Base-by-base conservation (phyloP, 2,888 invertebrate species). In the Dilophus febrilis region DNA sequence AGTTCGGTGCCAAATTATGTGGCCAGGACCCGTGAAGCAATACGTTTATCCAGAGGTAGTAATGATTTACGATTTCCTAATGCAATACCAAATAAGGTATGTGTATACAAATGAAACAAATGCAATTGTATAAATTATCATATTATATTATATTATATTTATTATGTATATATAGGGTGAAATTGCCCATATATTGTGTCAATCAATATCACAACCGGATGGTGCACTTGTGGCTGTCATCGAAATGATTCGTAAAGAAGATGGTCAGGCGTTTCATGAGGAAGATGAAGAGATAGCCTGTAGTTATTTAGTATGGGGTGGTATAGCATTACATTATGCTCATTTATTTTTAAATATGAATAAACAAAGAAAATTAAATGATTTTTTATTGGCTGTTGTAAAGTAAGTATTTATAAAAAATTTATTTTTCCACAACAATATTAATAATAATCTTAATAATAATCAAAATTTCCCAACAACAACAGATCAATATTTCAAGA, bases 401-500 rank as follows among this genome's bases (percentile, higher is more conserved):
- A 83, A 80, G 84, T 83, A 64, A 71, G 74, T 66, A 36, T 12
- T 22, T 22, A 22, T 22, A 22, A 6, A 6, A 6, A 22, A 4
- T 6, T 22, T 6, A 27, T 33, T 28, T 28, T 17, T 18, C 29
- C 36, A 16, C 16, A 22, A 36, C 14, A 29, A 5, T 26, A 22
- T 6, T 22, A 8, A 22, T 6, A 22, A 22, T 6, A 6, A 8
- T 22, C 4, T 22, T 22, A 22, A 6, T 22, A 6, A 22, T 22
- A 8, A 4, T 22, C 5, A 6, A 22, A 4, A 6, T 22, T 22
- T 6, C 22, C 4, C 8, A 6, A 22, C 8, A 22, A 4, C 22
- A 12, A 32, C 60, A 85, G 85, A 57, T 81, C 81, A 8, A 83
- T 87, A 53, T 87, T 88, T 54, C 84, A 86, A 65, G 84, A 87